These are phyloP conservation scores for Eristalis pertinax DNA, from an alignment of 2,888 invertebrate genomes.

Conservation along the genomic window DNA sequence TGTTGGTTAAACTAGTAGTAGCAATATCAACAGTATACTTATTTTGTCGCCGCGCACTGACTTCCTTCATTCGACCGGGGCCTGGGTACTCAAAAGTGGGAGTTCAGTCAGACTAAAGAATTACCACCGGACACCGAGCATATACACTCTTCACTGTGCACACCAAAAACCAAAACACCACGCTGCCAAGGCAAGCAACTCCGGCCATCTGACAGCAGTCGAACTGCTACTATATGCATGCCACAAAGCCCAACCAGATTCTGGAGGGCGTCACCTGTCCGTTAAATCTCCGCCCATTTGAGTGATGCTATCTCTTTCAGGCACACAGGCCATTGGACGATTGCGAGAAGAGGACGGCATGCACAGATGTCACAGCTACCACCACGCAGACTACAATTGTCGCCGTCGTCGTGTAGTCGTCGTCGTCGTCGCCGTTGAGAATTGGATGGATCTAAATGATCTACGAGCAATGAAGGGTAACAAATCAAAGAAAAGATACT, in stretches of 20 bases:
- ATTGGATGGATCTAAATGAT: conserved; percentile 66
- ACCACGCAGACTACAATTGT: conserved; percentile 19
- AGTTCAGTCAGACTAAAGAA: conserved; percentile 51
- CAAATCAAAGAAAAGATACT: conserved; percentile 68
- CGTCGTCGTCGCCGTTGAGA: conserved; percentile 31
- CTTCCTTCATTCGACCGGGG: conserved; percentile 40
- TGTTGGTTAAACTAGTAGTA: conserved; percentile 65
- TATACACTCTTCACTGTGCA: conserved; percentile 32
- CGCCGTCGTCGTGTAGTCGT: background rate
- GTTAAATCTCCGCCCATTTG: conserved; percentile 53
- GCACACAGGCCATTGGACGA: background rate
- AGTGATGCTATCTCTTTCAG: conserved; percentile 36
- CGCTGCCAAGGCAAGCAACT: conserved; percentile 58
- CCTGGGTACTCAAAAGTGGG: conserved; percentile 56
- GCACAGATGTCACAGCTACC: conserved; percentile 9
- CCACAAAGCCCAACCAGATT: conserved; percentile 68
- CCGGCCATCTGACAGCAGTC: conserved; percentile 56
- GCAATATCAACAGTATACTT: conserved; percentile 59
- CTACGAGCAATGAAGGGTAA: conserved; percentile 58
- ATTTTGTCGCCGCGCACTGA: conserved; percentile 64
- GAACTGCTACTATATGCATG: conserved; percentile 47
- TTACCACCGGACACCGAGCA: conserved; percentile 56
- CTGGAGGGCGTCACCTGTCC: conserved; percentile 52
- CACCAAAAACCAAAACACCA: conserved; percentile 39
- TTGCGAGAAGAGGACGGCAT: conserved; percentile 16